Evolutionary conservation across 2,797 vertebrate genomes (phyloP).

Genomic region (Myotis planiceps): DNA sequence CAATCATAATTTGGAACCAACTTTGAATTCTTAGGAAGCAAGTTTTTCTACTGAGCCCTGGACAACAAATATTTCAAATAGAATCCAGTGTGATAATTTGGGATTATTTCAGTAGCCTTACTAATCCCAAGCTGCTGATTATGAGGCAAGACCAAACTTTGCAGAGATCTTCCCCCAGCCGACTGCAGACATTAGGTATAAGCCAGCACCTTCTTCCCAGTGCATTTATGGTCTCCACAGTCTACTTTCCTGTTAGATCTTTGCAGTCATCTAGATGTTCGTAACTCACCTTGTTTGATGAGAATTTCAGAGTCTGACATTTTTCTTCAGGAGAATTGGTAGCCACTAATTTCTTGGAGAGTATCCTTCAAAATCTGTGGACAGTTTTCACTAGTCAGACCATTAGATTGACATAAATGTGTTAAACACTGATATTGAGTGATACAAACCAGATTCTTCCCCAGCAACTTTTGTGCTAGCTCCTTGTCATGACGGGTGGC

Average conservation of each 20-base stretch:
- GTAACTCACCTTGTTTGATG: neutral
- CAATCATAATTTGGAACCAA: neutral
- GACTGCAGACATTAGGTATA: neutral
- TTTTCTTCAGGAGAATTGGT: neutral
- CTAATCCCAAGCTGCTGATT: neutral
- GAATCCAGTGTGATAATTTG: neutral
- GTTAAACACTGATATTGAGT: neutral
- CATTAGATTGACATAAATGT: neutral
- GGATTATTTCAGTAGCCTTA: neutral
- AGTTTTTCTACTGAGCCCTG: neutral
- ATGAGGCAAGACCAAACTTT: neutral
- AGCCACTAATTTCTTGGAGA: neutral
- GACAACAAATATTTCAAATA: neutral
- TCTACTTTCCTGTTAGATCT: neutral
- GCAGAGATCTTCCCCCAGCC: neutral
- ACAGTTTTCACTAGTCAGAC: neutral
- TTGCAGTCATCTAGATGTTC: neutral
- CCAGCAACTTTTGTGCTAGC: neutral
- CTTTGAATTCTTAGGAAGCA: neutral
- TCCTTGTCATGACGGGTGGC: neutral
- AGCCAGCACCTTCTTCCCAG: neutral
- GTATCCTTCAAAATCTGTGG: neutral
- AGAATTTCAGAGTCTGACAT: slow-evolving; percentile 10
- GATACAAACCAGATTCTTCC: neutral
- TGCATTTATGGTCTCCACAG: neutral